These are phyloP conservation scores for Cantharis nigra DNA, from an alignment of 2,888 invertebrate species.

Conservation along the genomic window DNA sequence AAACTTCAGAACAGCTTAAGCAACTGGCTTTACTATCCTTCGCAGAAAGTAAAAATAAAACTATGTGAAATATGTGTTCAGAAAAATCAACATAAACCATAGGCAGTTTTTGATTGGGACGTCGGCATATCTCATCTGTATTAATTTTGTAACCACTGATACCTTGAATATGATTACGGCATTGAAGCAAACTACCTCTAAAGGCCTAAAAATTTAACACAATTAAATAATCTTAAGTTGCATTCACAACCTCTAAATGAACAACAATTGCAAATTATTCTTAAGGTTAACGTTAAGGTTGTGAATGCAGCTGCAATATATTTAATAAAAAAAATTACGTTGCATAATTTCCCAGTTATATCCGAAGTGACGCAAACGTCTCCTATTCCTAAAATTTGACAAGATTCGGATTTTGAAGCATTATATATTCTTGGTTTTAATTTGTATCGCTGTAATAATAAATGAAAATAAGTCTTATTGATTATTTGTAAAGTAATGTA, in stretches of 20 bases:
- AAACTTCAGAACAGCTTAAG: background rate
- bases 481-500: background rate
- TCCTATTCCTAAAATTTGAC: background rate
- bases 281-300: too few relatives aligned
- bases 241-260: background rate
- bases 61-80: background rate
- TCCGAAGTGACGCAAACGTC: background rate
- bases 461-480: background rate
- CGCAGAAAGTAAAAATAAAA: background rate
- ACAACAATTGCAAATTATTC: background rate
- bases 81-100: background rate
- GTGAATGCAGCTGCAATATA: background rate
- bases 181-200: background rate
- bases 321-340: background rate
- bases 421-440: background rate
- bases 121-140: fast-evolving
- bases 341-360: background rate
- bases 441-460: background rate
- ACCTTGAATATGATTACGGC: background rate
- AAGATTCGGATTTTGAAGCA: background rate
- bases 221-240: background rate
- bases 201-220: background rate
- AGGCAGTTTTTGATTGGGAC: background rate
- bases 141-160: background rate
- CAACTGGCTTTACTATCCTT: background rate